Evolutionary conservation across 1,140 invertebrate species (phyloP).

Genomic region (Trinorchestia longiramus): DNA sequence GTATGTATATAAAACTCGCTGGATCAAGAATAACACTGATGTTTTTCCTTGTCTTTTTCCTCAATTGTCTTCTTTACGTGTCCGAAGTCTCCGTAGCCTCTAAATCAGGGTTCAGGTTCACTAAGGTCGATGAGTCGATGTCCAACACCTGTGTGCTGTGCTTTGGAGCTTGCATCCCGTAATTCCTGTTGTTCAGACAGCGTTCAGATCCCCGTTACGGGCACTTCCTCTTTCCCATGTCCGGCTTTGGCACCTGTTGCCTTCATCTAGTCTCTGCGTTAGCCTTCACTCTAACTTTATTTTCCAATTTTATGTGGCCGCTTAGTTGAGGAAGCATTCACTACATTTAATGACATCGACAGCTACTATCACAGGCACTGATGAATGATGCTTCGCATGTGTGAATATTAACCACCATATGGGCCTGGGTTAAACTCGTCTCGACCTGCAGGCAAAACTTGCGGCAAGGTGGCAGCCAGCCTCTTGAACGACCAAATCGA

Average conservation of each 20-base stretch:
- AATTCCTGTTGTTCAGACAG: neutral
- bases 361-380: neutral
- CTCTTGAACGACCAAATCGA: neutral
- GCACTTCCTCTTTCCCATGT: neutral
- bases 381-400: neutral
- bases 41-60: too few species aligned
- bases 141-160: neutral
- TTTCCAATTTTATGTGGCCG: neutral
- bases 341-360: neutral
- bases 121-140: neutral
- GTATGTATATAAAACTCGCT: too few species aligned
- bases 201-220: neutral
- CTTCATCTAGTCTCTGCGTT: neutral
- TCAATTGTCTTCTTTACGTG: neutral
- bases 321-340: neutral
- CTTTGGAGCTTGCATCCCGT: neutral
- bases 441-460: neutral
- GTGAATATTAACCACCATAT: neutral
- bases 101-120: too few species aligned
- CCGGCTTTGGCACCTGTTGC: neutral
- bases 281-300: neutral
- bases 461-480: neutral
- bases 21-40: too few species aligned
- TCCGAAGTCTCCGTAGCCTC: neutral
- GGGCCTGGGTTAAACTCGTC: neutral